A percentile compares a stretch with the other conserved stretches of the same genome.
Evolutionary conservation across 2,113 vertebrate species (phyloP).

Genomic region (Calyptommatus sinebrachiatus): DNA sequence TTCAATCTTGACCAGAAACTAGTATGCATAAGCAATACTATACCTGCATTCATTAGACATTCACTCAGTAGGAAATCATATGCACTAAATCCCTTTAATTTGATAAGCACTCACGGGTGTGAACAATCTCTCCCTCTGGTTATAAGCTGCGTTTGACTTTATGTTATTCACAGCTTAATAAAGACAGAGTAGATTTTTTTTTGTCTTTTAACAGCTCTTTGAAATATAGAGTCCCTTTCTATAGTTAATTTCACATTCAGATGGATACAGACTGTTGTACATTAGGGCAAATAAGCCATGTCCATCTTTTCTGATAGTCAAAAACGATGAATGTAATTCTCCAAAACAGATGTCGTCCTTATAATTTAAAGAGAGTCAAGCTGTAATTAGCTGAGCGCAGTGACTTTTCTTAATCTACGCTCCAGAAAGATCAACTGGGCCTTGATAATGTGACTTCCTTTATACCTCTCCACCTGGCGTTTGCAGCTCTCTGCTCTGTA

Average conservation of each 20-base stretch:
- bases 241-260: conserved; percentile 26
- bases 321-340: background rate
- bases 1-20: no score
- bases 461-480: conserved; percentile 13
- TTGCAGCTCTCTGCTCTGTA: background rate
- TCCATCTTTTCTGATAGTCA: conserved; percentile 3
- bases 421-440: background rate
- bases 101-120: background rate
- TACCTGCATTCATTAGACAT: no score
- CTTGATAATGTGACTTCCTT: background rate
- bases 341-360: background rate
- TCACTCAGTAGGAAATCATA: no score
- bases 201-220: background rate
- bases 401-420: background rate
- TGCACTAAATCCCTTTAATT: no score
- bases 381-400: conserved; percentile 14
- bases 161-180: background rate
- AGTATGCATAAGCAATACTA: no score
- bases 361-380: conserved; percentile 14
- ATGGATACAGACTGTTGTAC: background rate
- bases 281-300: background rate
- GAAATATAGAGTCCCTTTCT: background rate
- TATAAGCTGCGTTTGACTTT: background rate
- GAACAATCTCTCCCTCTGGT: no score
- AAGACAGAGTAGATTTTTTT: conserved; percentile 4